A percentile compares a stretch with the other conserved stretches of the same genome.
Evolutionary conservation across 1,140 invertebrate species (phyloP).

Genomic region (Drosophila willistoni): DNA sequence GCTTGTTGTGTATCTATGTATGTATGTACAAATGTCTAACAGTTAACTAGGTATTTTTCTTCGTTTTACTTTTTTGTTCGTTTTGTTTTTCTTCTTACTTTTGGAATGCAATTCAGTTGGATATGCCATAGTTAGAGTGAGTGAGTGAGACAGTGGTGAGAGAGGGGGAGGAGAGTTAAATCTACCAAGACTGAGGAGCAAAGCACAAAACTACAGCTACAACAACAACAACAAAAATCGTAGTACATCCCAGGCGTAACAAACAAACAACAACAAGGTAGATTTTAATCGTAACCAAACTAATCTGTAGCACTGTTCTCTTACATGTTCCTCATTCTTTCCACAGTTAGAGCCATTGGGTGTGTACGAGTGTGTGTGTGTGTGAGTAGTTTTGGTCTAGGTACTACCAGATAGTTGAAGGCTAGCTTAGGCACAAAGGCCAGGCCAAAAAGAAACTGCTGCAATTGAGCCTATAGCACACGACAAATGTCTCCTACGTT

Average conservation of each 20-base stretch:
- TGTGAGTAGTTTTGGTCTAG: constrained; percentile 19
- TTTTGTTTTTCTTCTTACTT: constrained; percentile 63
- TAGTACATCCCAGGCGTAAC: constrained; percentile 46
- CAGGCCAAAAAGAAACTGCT: constrained; percentile 6
- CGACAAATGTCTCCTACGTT: constrained; percentile 14
- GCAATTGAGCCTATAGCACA: constrained; percentile 18
- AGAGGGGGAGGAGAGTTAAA: background rate
- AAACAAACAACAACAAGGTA: constrained; percentile 70
- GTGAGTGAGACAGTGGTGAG: constrained; percentile 1
- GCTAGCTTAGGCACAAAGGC: constrained; percentile 16
- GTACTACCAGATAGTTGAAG: constrained; percentile 1
- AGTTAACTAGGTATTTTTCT: constrained; percentile 65
- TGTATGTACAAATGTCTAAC: constrained; percentile 39
- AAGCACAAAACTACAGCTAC: background rate
- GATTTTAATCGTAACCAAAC: constrained; percentile 74
- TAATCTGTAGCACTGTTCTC: constrained; percentile 69
- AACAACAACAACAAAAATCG: constrained; percentile 8
- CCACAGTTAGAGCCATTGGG: constrained; percentile 34
- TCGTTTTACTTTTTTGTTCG: constrained; percentile 48
- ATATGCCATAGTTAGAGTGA: constrained; percentile 30
- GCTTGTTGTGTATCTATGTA: constrained; percentile 17
- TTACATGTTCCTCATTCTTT: constrained; percentile 38
- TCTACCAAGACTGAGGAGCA: background rate
- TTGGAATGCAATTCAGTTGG: constrained; percentile 74
- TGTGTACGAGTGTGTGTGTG: constrained; percentile 18